Evolutionary conservation across 2,797 vertebrate genomes (phyloP), one percentile per base, ranked within the genome.

Genomic region (Rhinella marina): DNA sequence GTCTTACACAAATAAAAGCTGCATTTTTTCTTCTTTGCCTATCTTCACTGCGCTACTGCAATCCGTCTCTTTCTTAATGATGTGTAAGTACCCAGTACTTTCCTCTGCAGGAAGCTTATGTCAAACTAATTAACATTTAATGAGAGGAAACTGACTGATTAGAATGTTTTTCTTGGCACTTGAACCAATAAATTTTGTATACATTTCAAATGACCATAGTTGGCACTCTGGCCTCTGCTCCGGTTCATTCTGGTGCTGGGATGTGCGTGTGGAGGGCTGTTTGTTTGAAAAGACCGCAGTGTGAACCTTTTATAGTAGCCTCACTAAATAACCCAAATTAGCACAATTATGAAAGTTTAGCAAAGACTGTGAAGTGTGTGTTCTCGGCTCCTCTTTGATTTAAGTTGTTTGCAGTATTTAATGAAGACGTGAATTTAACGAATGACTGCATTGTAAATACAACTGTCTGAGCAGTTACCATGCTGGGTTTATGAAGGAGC

Each of bases 61-160:
- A 95, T 95, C 95, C 94, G 94, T 92, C 92, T 95, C 94, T 93
- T 92, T 92, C 92, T 93, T 96, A 96, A 96, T 94, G 95, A 94
- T 94, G 94, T 95, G 93, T 94, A 96, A 96, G 94, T 95, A 95
- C 92, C 94, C 94, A 93, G 93, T 94, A 91, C 93, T 96, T 97
- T 95, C 94, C 96, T 94, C 91, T 91, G 93, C 95, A 96, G 95
- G 95, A 96, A 97, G 96, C 95, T 94, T 92, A 91, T 96, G 94
- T 95, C 94, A 94, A 95, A 93, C 94, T 95, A 96, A 97, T 96
- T 96, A 95, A 96, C 94, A 95, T 96, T 95, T 96, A 96, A 95
- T 95, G 96, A 96, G 95, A 96, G 95, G 95, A 96, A 97, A 96
- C 93, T 93, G 92, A 93, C 94, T 96, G 96, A 97, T 97, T 96